Evolutionary conservation across 1,140 invertebrate species (phyloP).

Genomic region (Pogonognathellus flavescens): DNA sequence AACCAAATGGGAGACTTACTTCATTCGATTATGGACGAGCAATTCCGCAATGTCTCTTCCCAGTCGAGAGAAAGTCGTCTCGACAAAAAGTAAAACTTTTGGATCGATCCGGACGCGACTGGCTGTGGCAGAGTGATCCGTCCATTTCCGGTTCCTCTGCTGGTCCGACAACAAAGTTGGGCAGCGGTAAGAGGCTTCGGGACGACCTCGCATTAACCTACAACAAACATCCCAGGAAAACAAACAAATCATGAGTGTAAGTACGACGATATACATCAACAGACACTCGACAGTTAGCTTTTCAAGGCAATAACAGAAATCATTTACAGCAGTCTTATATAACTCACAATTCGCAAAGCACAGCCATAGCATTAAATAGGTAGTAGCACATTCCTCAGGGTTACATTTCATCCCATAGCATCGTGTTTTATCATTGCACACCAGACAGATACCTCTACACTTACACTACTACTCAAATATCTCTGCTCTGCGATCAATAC

Average conservation of each 20-base stretch:
- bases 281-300: constrained; percentile 36
- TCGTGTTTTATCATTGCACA: constrained; percentile 26
- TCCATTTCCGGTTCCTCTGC: constrained; percentile 59
- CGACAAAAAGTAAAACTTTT: constrained; percentile 94
- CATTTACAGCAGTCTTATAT: constrained; percentile 39
- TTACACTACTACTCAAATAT: constrained; percentile 18
- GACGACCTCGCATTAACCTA: constrained; percentile 82
- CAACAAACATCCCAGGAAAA: constrained; percentile 66
- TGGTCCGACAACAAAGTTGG: constrained; percentile 73
- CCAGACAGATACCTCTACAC: neutral
- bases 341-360: neutral
- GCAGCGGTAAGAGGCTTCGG: constrained; percentile 84
- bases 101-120: constrained; percentile 81
- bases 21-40: constrained; percentile 92
- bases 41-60: constrained; percentile 92
- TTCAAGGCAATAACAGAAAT: constrained; percentile 33
- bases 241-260: constrained; percentile 49
- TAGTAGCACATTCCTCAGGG: constrained; percentile 23
- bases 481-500: neutral
- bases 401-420: constrained; percentile 36
- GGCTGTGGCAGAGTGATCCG: constrained; percentile 81
- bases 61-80: constrained; percentile 92
- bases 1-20: constrained; percentile 76
- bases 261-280: constrained; percentile 32
- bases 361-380: neutral